These are phyloP conservation scores for Drosophila willistoni DNA, from an alignment of 1,140 invertebrate species.

Conservation along the genomic window DNA sequence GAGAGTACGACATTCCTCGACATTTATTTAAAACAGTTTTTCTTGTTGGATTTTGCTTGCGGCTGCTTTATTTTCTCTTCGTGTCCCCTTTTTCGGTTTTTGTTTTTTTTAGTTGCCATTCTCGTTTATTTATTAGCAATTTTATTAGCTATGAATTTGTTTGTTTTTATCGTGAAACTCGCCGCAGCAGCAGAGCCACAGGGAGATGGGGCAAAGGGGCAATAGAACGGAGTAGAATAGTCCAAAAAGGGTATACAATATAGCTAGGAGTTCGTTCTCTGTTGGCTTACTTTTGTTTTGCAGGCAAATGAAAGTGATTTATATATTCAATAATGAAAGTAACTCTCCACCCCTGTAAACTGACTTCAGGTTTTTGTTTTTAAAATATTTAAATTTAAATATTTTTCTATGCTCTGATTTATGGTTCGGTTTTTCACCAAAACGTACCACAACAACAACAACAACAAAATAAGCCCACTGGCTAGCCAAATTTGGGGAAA, in stretches of 20 bases:
- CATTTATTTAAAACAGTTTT: background rate
- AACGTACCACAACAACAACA: slow-evolving; percentile 22
- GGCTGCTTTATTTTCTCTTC: slow-evolving; percentile 75
- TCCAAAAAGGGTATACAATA: slow-evolving; percentile 53
- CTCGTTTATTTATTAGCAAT: slow-evolving; percentile 82
- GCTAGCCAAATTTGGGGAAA: background rate
- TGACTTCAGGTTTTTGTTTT: slow-evolving; percentile 43
- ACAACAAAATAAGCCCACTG: slow-evolving; percentile 22
- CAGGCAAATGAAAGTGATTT: slow-evolving; percentile 77
- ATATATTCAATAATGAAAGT: slow-evolving; percentile 82
- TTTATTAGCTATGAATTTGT: slow-evolving; percentile 82
- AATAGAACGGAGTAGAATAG: slow-evolving; percentile 13
- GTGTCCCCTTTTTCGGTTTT: slow-evolving; percentile 75
- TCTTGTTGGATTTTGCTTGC: slow-evolving; percentile 51
- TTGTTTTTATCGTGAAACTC: slow-evolving; percentile 75
- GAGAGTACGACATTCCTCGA: background rate
- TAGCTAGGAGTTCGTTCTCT: slow-evolving; percentile 9
- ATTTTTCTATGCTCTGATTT: slow-evolving; percentile 79
- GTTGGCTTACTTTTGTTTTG: slow-evolving; percentile 46
- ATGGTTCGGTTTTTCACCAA: slow-evolving; percentile 41
- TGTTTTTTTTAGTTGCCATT: slow-evolving; percentile 77
- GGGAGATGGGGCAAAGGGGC: slow-evolving; percentile 23
- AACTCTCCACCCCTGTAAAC: slow-evolving; percentile 55
- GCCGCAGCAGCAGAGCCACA: slow-evolving; percentile 43
- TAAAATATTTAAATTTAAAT: slow-evolving; percentile 81